Percentiles rank a stretch among this genome's conserved stretches.
Evolutionary conservation across 2,797 vertebrate genomes (phyloP).

Genomic region (Helarctos malayanus): DNA sequence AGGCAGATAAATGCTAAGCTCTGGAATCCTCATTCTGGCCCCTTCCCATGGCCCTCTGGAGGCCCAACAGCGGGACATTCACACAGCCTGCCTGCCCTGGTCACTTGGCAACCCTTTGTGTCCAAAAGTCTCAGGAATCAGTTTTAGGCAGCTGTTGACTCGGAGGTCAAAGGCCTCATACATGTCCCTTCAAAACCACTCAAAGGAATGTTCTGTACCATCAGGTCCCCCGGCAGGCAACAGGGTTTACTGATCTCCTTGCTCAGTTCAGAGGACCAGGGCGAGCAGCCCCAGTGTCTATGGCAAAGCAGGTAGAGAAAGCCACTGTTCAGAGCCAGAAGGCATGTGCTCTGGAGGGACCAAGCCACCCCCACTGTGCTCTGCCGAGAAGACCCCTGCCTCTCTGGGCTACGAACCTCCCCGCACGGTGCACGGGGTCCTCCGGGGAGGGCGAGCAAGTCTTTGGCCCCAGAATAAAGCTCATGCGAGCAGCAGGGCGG

Average conservation of each 20-base stretch:
- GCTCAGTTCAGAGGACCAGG: not conserved
- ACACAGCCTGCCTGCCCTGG: constrained; percentile 50
- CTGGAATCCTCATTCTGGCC: constrained; percentile 31
- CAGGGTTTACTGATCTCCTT: not conserved
- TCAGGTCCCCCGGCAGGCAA: not conserved
- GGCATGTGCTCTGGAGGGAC: accelerated
- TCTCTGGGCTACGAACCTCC: not conserved
- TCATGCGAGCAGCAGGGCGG: not conserved
- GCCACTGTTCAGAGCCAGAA: not conserved
- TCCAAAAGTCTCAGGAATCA: constrained; percentile 61
- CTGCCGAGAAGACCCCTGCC: not conserved
- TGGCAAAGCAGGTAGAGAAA: not conserved
- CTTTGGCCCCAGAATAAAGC: not conserved
- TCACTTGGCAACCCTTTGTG: constrained; percentile 56
- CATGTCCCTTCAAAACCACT: constrained; percentile 47
- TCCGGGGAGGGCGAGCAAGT: not conserved
- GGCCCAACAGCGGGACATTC: not conserved
- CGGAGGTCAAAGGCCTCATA: constrained; percentile 65
- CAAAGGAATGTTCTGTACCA: constrained; percentile 31
- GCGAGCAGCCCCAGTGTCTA: not conserved
- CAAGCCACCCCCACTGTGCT: not conserved
- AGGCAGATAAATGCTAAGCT: not conserved
- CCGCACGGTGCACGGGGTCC: not conserved
- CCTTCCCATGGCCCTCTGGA: constrained; percentile 43
- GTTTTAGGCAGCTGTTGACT: constrained; percentile 51